A percentile compares a stretch with the other conserved stretches of the same genome.
Evolutionary conservation across 2,888 invertebrate species (phyloP).

Genomic region (Diloba caeruleocephala): DNA sequence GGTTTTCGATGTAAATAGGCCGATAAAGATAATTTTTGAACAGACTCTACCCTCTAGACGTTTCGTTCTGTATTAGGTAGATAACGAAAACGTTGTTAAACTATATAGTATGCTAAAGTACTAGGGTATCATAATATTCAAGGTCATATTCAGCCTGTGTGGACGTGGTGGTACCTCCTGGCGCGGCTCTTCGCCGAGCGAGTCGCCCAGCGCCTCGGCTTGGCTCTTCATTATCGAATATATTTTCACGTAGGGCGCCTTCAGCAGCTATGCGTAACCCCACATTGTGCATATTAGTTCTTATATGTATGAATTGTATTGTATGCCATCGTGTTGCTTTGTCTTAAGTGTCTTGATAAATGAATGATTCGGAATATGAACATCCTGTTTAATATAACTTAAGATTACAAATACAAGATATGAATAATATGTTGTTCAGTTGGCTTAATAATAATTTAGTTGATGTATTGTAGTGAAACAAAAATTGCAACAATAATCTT

Average conservation of each 20-base stretch:
- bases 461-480: too few species aligned
- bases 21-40: too few species aligned
- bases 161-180: conserved; percentile 75
- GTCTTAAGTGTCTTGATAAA: conserved; percentile 34
- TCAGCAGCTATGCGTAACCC: conserved; percentile 92
- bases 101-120: background rate
- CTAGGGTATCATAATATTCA: conserved; percentile 10
- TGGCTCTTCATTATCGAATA: conserved; percentile 98
- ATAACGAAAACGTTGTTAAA: background rate
- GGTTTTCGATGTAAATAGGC: too few species aligned
- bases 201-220: conserved; percentile 90
- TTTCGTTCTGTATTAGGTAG: background rate
- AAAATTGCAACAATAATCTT: conserved; percentile 1
- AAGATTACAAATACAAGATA: too few species aligned
- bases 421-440: too few species aligned
- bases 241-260: conserved; percentile 98
- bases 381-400: background rate
- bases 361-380: conserved; percentile 4
- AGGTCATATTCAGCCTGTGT: conserved; percentile 57
- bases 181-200: conserved; percentile 86
- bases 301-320: conserved; percentile 37
- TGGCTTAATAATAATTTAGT: too few species aligned
- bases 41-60: background rate
- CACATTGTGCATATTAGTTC: conserved; percentile 36
- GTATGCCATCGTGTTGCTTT: conserved; percentile 53